phyloP scores from a whole-genome alignment of 2,888 invertebrate species.

The Limnephilus rhombicus region DNA sequence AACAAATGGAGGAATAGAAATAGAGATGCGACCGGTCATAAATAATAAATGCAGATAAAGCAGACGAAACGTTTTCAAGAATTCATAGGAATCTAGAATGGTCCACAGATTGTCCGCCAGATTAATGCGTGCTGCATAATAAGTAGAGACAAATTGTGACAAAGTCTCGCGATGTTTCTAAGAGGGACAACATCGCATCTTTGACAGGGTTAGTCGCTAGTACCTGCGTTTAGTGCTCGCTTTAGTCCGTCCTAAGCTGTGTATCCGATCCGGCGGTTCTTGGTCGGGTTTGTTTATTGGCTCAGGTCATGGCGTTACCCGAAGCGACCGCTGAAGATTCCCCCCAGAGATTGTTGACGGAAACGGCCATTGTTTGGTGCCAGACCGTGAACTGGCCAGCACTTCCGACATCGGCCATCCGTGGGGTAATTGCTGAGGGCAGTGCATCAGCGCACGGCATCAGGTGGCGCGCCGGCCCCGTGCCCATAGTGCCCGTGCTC shows the following conservation, averaged over 20 bases:
- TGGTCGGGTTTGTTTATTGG: conserved; percentile 38
- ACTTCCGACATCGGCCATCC: conserved; percentile 48
- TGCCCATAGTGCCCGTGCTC: not conserved
- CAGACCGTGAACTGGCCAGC: conserved; percentile 43
- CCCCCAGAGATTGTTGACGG: conserved; percentile 36
- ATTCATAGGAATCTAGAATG: not conserved
- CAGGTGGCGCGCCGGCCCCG: conserved; percentile 25
- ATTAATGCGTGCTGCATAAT: not conserved
- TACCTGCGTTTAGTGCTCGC: not conserved
- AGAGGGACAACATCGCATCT: conserved; percentile 2
- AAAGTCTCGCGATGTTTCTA: not conserved
- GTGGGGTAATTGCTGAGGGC: conserved; percentile 37
- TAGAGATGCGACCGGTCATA: not conserved
- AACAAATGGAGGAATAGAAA: not conserved
- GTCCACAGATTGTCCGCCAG: not conserved
- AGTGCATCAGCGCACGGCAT: conserved; percentile 33
- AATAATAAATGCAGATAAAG: not conserved
- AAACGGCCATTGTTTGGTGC: conserved; percentile 45
- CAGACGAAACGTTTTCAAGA: not conserved
- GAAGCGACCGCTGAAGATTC: conserved; percentile 40
- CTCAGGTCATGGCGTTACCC: conserved; percentile 40
- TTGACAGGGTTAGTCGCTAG: not conserved
- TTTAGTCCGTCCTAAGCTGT: not conserved
- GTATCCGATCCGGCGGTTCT: conserved; percentile 33
- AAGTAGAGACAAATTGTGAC: not conserved